Evolutionary conservation across 2,797 vertebrate species (phyloP), one percentile per base, ranked within the genome.

Genomic region (Myotis findleyi): DNA sequence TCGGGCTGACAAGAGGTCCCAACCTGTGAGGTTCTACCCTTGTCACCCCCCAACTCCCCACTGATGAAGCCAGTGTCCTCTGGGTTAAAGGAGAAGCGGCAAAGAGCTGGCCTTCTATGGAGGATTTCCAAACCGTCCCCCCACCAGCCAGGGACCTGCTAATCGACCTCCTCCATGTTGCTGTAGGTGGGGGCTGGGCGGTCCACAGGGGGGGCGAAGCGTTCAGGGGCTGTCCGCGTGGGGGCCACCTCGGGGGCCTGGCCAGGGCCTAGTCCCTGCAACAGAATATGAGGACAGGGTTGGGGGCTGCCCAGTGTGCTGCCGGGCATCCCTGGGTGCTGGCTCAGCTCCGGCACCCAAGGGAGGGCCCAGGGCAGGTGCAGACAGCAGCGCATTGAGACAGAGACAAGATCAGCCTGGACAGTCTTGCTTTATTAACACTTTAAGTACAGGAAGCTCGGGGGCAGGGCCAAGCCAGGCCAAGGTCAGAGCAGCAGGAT

Each of bases 91-190:
- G 92, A 95, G 92, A 96, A 96, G 86, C 36, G 33, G 82, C 92
- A 95, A 96, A 90, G 94, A 95, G 88, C 87, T 95, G 93, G 92
- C 88, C 92, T 88, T 96, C 93, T 94, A 49, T 47, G 75, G 62
- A 72, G 90, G 85, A 73, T 86, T 44, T 89, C 96, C 79, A 93
- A 95, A 72, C 96, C 97, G 73, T 69, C 66, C 96, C 91, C 95
- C 97, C 95, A 94, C 92, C 95, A 94, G 86, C 82, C 96, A 89
- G 97, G 96, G 97, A 97, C 96, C 97, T 97, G 92, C 98, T 98
- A 99, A 98, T 99, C 99, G 98, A 99, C 99, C 98, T 99, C 99
- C 98, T 99, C 99, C 99, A 99, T 99, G 99, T 99, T 99, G 99
- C 99, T 99, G 99, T 99, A 99, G 94, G 99, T 99, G 18, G 99